phyloP scores from a whole-genome alignment of 2,797 vertebrate species.

The Vireo griseus region DNA sequence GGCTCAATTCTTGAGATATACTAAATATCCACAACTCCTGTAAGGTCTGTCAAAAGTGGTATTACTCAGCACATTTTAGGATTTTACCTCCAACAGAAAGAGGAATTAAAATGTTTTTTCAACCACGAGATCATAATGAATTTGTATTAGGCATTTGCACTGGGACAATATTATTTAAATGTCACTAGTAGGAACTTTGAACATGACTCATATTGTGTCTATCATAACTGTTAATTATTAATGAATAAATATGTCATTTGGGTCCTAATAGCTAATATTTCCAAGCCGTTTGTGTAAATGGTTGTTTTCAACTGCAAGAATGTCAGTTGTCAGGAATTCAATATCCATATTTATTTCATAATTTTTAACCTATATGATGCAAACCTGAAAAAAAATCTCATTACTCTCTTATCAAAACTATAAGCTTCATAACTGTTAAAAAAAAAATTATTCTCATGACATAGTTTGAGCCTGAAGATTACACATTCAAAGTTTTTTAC shows the following conservation, averaged over 20 bases:
- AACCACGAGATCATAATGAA: neutral
- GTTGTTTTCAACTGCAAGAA: neutral
- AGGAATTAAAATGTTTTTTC: neutral
- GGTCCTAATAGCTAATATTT: neutral
- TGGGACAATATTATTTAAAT: neutral
- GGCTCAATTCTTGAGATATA: neutral
- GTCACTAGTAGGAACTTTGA: neutral
- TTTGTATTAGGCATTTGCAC: neutral
- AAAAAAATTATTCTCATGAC: neutral
- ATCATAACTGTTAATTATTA: conserved; percentile 37
- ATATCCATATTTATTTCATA: neutral
- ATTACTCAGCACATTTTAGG: neutral
- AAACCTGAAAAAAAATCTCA: neutral
- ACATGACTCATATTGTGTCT: neutral
- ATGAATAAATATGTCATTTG: conserved; percentile 7
- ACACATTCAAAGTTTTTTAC: neutral
- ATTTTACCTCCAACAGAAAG: neutral
- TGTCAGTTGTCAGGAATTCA: neutral
- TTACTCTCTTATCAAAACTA: neutral
- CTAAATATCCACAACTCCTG: neutral
- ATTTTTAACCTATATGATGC: neutral
- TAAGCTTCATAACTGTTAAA: neutral
- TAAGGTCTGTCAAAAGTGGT: neutral
- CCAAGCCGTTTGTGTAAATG: neutral
- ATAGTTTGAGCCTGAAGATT: neutral